Base-by-base conservation (phyloP, 2,888 invertebrate genomes). In the Pterostichus niger region DNA sequence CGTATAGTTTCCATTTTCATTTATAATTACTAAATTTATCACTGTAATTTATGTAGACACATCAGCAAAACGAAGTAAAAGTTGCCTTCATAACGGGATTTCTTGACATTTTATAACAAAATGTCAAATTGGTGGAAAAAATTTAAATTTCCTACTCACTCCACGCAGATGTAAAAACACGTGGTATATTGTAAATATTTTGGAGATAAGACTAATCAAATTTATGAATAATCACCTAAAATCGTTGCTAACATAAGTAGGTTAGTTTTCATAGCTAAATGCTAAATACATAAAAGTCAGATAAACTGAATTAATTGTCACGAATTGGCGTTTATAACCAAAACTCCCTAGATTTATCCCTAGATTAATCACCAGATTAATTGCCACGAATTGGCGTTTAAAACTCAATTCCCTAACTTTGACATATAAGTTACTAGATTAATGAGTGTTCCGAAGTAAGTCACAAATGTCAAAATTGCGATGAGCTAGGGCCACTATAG, bases 1-100 rank as follows among this genome's bases (percentile, higher is more conserved):
- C 84, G 54, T 82, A 85, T 68, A 49, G 73, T 80, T 80, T 85
- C 84, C 85, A 85, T 85, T 76, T 84, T 73, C 52, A 68, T 75
- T 75, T 52, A 71, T 61, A 75, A 73, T 31, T 61, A 71, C 35
- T 61, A 1, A 35, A 24, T 11, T 40, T 52, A 80, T 40, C 40
- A 15, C 64, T 13, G 44, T 44, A 73, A 40, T 68, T 73, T 35
- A 13, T 56, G 24, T n/a, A 40, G 75, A 82, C 73, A 75, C 82
- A 82, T 82, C 75, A 73, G 82, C 75, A 73, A 44, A 56, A 35
- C 24, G 24, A 56, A 33, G 33, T 71, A 81, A 64, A 64, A 15
- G 71, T 33, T 52, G 64, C 54, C 24, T 68, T 49, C 68, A 68
- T 75, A 75, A 77, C 77, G 77, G 77, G 77, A 77, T 33, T 35